Evolutionary conservation across 1,140 invertebrate genomes (phyloP), one percentile per base, ranked within the genome.

Genomic region (Neomicropteryx cornuta): DNA sequence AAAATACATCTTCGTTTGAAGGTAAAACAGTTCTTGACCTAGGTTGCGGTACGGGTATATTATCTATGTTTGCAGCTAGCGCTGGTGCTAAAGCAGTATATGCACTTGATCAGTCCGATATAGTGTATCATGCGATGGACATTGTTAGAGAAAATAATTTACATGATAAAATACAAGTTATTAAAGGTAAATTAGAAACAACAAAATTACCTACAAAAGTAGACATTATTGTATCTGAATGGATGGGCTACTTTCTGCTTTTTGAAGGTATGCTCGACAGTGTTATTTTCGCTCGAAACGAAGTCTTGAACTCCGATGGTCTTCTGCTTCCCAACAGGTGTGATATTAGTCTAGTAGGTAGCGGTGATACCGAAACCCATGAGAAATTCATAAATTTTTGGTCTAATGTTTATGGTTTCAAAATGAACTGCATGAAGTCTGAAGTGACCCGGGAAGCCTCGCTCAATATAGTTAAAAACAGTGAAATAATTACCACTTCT

Each of bases 201-300:
- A 77, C 76, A n/a, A 68, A 82, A 38, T 70, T 96, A 37, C 68
- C 73, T n/a, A 77, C 81, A 38, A 85, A 90, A 70, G 90, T 96
- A 14, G 95, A 99, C 60, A 79, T 98, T 17, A 95, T 98, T 48
- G 82, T 99, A 20, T 96, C 91, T 4, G 96, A 99, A 66, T 99
- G 96, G 96, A 99, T 99, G 96, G 96, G 96, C 3, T 98, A 98
- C 67, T 97, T 97, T 64, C 67, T 99, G 29, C 70, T 99, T 5
- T 97, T 97, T 56, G 96, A 99, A 69, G 94, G 91, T 16, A 99
- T 99, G 96, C 61, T 99, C 21, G 90, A 97, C 55, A 87, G 84
- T 58, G 79, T 93, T 16, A 73, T 99, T 21, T 81, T 79, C 65
- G 95, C 94, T 2, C 75, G 95, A 55, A 87, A 99, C 52, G 78